Conservation (phyloP, 2,888 invertebrate species). For the Erpobdella octoculata region DNA sequence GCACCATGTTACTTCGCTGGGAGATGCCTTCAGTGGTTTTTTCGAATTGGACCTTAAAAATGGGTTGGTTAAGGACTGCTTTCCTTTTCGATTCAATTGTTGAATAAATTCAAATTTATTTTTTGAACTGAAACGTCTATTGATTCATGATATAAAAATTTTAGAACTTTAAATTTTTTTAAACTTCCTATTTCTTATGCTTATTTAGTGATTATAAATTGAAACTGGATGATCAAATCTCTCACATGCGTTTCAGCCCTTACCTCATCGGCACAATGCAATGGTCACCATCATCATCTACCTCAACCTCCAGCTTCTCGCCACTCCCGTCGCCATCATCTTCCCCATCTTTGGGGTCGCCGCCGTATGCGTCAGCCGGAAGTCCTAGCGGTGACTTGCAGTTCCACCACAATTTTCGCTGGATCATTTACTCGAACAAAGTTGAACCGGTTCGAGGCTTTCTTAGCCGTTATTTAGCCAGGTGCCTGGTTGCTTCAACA, state of each 20-base stretch:
- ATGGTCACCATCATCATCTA: slow-evolving; percentile 53
- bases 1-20: slow-evolving; percentile 77
- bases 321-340: background rate
- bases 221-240: background rate
- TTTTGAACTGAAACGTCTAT: too few species aligned
- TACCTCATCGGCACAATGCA: slow-evolving; percentile 72
- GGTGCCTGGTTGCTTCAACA: slow-evolving; percentile 72
- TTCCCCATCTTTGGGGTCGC: background rate
- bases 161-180: background rate
- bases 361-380: slow-evolving; percentile 39
- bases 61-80: slow-evolving; percentile 55
- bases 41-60: slow-evolving; percentile 69
- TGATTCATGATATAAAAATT: background rate
- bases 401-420: slow-evolving; percentile 84
- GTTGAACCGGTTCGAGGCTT: slow-evolving; percentile 97
- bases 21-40: slow-evolving; percentile 69
- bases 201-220: background rate
- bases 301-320: background rate
- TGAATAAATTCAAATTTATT: too few species aligned
- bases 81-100: too few species aligned
- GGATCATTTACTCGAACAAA: slow-evolving; percentile 82
- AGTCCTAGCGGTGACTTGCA: slow-evolving; percentile 82
- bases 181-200: background rate
- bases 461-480: slow-evolving; percentile 70
- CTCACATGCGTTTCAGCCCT: slow-evolving; percentile 56